These are phyloP conservation scores for Drosophila chauvacae DNA, from an alignment of 1,140 invertebrate species.

Conservation along the genomic window DNA sequence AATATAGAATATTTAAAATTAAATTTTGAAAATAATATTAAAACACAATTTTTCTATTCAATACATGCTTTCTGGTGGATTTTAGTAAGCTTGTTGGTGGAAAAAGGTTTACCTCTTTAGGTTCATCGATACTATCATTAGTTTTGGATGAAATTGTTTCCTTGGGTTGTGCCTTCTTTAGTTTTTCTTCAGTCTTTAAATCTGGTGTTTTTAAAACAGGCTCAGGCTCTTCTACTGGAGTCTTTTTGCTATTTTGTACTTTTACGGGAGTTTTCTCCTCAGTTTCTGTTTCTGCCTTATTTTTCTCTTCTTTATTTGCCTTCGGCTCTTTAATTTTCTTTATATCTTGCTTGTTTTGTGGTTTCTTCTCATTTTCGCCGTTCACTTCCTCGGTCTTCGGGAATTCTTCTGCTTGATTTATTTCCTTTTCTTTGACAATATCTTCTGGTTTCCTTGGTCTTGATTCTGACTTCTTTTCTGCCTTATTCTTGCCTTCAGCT, in stretches of 20 bases:
- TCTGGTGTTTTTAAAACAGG: neutral
- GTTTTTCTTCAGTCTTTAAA: conserved; percentile 1
- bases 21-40: neutral
- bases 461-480: neutral
- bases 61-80: neutral
- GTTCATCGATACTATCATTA: neutral
- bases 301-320: neutral
- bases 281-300: neutral
- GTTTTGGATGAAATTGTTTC: neutral
- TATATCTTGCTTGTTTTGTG: neutral
- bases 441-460: neutral
- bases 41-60: neutral
- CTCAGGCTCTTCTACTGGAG: neutral
- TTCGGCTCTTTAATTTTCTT: neutral
- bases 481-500: neutral
- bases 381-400: neutral
- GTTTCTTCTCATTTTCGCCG: neutral
- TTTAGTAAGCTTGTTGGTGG: conserved; percentile 5
- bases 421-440: neutral
- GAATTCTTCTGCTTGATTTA: neutral
- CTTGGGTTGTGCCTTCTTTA: neutral
- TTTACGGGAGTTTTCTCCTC: neutral
- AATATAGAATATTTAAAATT: conserved; percentile 1
- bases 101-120: neutral
- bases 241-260: neutral